Conservation (phyloP, 2,888 invertebrate species). For the Argynnis bischoffii region DNA sequence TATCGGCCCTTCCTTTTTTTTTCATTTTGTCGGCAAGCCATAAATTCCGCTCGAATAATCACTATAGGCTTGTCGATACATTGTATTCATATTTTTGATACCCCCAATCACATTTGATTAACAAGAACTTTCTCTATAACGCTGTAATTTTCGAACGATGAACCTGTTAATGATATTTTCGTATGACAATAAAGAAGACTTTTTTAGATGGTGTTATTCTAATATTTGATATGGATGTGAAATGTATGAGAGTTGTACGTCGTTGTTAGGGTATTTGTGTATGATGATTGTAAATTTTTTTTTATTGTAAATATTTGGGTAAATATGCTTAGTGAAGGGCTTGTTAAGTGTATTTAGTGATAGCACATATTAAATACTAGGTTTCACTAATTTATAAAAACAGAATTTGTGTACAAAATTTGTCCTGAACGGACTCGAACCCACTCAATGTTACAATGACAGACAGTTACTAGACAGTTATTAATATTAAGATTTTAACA, state of each 20-base stretch:
- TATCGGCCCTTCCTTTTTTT: slow-evolving; percentile 39
- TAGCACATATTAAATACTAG: no score
- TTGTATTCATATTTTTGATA: slow-evolving; percentile 23
- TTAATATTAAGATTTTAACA: no score
- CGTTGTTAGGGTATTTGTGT: no score
- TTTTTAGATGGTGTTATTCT: background rate
- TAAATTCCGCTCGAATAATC: slow-evolving; percentile 61
- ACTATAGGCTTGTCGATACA: slow-evolving; percentile 32
- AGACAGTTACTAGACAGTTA: no score
- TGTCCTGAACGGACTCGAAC: no score
- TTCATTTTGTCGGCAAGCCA: slow-evolving; percentile 51
- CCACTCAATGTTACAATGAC: no score
- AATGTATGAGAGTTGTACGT: background rate
- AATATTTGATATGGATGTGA: background rate
- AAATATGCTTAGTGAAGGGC: no score
- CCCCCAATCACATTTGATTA: slow-evolving; percentile 34
- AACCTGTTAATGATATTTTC: slow-evolving; percentile 1
- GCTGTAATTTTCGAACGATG: slow-evolving; percentile 9
- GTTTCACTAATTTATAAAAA: no score
- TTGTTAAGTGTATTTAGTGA: no score
- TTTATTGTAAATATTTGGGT: no score
- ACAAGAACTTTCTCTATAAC: slow-evolving; percentile 21
- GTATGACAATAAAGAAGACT: background rate
- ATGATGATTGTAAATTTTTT: no score
- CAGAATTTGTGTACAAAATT: no score